Conservation (phyloP, 2,888 invertebrate species). For the Cylloceria caligata region DNA sequence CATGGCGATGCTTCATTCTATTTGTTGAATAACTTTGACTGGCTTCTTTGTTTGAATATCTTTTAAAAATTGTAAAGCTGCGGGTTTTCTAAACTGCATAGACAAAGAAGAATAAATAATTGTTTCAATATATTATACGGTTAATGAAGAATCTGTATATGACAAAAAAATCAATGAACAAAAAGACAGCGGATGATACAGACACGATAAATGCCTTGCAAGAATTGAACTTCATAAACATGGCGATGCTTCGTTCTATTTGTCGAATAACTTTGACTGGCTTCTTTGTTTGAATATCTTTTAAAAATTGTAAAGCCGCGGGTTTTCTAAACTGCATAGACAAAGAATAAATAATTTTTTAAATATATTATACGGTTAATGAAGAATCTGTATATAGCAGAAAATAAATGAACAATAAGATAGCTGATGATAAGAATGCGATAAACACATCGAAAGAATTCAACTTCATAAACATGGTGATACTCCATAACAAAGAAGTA, state of each 20-base stretch:
- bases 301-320: not conserved
- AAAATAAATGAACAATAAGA: not conserved
- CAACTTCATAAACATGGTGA: slow-evolving; percentile 12
- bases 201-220: not conserved
- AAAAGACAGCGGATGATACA: not conserved
- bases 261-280: not conserved
- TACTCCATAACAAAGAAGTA: slow-evolving; percentile 42
- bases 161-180: not conserved
- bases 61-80: not conserved
- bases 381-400: not conserved
- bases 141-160: not conserved
- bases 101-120: not conserved
- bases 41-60: not conserved
- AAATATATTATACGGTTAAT: not conserved
- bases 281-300: not conserved
- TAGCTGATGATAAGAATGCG: not conserved
- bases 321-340: not conserved
- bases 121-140: not conserved
- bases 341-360: not conserved
- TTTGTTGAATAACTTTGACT: not conserved
- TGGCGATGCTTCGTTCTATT: not conserved
- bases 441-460: slow-evolving; percentile 26
- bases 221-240: no score
- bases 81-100: not conserved
- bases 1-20: not conserved